Percentiles rank a stretch among this genome's conserved stretches.
phyloP scores from a whole-genome alignment of 2,797 vertebrate genomes.

The Cetoscarus ocellatus region DNA sequence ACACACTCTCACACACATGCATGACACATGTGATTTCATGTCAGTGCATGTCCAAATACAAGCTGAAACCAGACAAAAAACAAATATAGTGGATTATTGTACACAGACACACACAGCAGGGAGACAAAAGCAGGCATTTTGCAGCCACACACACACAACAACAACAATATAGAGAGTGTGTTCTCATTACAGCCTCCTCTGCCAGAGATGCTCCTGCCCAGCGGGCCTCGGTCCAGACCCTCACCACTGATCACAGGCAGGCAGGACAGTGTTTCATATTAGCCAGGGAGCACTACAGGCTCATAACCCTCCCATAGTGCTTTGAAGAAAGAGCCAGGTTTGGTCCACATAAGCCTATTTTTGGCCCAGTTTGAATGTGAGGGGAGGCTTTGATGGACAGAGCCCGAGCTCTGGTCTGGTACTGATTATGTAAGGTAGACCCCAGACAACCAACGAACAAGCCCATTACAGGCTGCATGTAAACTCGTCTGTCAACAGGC shows the following conservation, averaged over 20 bases:
- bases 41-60: constrained; percentile 44
- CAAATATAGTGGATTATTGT: constrained; percentile 47
- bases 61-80: constrained; percentile 33
- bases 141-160: constrained; percentile 25
- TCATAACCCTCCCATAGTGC: constrained; percentile 71
- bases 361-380: constrained; percentile 73
- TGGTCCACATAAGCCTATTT: constrained; percentile 64
- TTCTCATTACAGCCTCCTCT: constrained; percentile 68
- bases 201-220: constrained; percentile 71
- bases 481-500: constrained; percentile 71
- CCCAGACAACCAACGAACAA: constrained; percentile 43
- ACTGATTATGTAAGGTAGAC: constrained; percentile 73
- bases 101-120: constrained; percentile 10
- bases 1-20: constrained; percentile 42
- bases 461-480: constrained; percentile 65
- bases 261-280: constrained; percentile 79
- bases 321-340: constrained; percentile 76
- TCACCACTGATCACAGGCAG: constrained; percentile 77
- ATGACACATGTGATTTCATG: constrained; percentile 43
- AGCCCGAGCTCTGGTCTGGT: constrained; percentile 64
- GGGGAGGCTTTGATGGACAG: constrained; percentile 71
- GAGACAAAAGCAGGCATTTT: constrained; percentile 50
- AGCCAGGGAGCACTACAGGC: constrained; percentile 74
- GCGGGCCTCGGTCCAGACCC: constrained; percentile 74
- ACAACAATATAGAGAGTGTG: constrained; percentile 48